A percentile compares a stretch with the other conserved stretches of the same genome.
Evolutionary conservation across 2,888 invertebrate genomes (phyloP).

Genomic region (Sinodicranocentrus sp.): DNA sequence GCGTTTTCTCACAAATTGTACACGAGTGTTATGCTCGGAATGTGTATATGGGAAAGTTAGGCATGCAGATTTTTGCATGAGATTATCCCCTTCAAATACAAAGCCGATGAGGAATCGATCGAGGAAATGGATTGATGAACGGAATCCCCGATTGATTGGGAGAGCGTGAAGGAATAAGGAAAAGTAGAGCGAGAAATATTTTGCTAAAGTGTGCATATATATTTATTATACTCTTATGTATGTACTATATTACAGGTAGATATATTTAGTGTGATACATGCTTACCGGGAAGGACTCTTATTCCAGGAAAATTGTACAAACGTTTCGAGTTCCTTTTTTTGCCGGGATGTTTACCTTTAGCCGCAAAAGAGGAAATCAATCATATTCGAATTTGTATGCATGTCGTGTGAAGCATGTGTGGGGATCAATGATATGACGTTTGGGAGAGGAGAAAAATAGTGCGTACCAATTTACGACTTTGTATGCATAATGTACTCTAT

Average conservation of each 20-base stretch:
- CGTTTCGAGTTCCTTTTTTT: background rate
- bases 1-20: background rate
- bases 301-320: background rate
- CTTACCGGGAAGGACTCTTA: background rate
- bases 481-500: background rate
- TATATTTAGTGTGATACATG: no score
- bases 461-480: conserved; percentile 15
- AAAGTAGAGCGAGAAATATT: background rate
- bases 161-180: background rate
- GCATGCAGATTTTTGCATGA: conserved; percentile 41
- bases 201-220: background rate
- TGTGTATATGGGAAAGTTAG: background rate
- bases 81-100: background rate
- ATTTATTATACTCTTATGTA: background rate
- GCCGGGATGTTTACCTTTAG: background rate
- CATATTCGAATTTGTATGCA: conserved; percentile 34
- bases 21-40: background rate
- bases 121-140: conserved; percentile 6
- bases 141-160: conserved; percentile 39
- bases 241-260: no score
- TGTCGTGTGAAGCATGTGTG: background rate
- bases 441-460: conserved; percentile 3
- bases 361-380: conserved; percentile 32
- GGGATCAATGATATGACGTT: conserved; percentile 20
- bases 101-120: conserved; percentile 40